phyloP scores from a whole-genome alignment of 2,888 invertebrate genomes.

The Coremacera marginata region DNA sequence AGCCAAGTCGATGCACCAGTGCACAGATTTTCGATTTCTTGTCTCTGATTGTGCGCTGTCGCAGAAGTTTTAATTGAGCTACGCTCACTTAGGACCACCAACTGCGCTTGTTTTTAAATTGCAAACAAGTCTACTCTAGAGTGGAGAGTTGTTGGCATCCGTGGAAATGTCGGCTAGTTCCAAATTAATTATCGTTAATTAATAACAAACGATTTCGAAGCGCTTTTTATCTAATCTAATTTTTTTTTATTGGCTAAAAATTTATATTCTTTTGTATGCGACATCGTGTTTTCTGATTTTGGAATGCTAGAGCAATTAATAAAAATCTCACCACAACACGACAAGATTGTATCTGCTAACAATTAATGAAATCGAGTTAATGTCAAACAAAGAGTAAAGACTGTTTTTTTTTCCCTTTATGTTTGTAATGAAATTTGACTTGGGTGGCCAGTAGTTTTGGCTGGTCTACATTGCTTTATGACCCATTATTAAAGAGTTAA shows the following conservation, averaged over 20 bases:
- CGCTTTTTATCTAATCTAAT: conserved; percentile 27
- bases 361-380: conserved; percentile 44
- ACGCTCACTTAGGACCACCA: conserved; percentile 22
- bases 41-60: conserved; percentile 1
- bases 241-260: background rate
- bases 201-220: conserved; percentile 7
- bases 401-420: background rate
- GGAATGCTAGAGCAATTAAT: conserved; percentile 39
- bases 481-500: background rate
- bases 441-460: background rate
- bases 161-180: conserved; percentile 16
- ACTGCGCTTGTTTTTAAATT: conserved; percentile 22
- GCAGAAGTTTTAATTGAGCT: background rate
- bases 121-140: conserved; percentile 3
- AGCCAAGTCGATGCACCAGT: background rate
- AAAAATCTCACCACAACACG: conserved; percentile 46
- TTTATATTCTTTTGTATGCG: background rate
- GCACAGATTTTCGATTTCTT: conserved; percentile 1
- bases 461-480: background rate
- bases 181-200: conserved; percentile 32
- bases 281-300: background rate
- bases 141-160: background rate
- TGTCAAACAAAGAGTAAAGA: background rate
- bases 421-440: background rate
- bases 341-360: conserved; percentile 44